These are phyloP conservation scores for Sebastes steindachneri DNA, from an alignment of 2,797 vertebrate genomes.

Conservation along the genomic window DNA sequence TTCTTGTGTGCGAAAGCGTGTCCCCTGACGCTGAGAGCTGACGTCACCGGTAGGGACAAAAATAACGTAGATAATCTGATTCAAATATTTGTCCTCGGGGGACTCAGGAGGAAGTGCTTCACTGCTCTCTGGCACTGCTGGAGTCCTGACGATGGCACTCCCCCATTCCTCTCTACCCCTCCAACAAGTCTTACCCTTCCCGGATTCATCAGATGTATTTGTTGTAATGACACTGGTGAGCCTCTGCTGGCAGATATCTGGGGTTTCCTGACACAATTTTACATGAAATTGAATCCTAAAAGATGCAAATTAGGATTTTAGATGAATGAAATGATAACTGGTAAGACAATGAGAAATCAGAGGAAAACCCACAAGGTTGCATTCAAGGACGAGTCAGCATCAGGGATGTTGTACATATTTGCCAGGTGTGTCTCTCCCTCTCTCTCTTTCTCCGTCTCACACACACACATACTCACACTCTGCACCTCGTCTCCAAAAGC, in stretches of 20 bases:
- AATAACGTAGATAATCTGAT: conserved; percentile 73
- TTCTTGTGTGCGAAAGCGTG: conserved; percentile 27
- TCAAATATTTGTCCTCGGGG: conserved; percentile 65
- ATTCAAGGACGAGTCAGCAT: conserved; percentile 49
- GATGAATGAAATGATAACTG: not conserved
- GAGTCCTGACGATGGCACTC: conserved; percentile 1
- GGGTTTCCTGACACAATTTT: not conserved
- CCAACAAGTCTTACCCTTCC: not conserved
- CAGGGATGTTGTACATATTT: conserved; percentile 33
- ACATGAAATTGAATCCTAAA: not conserved
- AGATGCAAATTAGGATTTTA: conserved; percentile 1
- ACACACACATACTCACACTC: not conserved
- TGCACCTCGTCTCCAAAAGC: conserved; percentile 50
- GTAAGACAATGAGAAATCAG: not conserved
- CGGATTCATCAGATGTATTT: conserved; percentile 6
- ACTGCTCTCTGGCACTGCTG: conserved; percentile 16
- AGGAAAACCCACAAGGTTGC: conserved; percentile 47
- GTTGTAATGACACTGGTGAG: not conserved
- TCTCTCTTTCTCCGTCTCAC: not conserved
- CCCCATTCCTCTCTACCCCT: not conserved
- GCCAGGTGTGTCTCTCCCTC: conserved; percentile 19
- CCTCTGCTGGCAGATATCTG: not conserved
- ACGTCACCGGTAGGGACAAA: conserved; percentile 65
- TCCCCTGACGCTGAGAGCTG: conserved; percentile 40
- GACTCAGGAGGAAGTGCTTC: conserved; percentile 41